These are phyloP conservation scores for Philotrypesis tridentata DNA, from an alignment of 1,140 invertebrate genomes.

Conservation along the genomic window DNA sequence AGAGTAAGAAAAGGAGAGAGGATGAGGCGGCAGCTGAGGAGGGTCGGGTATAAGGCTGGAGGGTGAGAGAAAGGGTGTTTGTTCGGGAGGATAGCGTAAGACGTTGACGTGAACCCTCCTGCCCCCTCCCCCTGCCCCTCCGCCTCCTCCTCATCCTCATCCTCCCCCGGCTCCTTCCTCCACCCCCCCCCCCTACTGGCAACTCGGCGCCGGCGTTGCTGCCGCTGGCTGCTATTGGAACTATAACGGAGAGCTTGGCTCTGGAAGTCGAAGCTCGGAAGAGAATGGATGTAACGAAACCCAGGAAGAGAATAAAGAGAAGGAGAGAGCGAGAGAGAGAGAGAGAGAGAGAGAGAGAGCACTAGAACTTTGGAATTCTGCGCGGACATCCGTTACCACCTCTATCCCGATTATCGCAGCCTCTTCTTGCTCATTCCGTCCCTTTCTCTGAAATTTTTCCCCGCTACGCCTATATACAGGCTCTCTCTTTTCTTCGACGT, in stretches of 20 bases:
- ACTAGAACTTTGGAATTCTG: background rate
- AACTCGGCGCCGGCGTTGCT: conserved; percentile 47
- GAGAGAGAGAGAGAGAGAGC: conserved; percentile 63
- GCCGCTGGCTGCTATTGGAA: conserved; percentile 61
- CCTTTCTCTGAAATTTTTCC: background rate
- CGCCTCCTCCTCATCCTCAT: conserved; percentile 56
- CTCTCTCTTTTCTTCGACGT: background rate
- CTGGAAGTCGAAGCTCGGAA: conserved; percentile 51
- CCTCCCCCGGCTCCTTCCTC: conserved; percentile 55
- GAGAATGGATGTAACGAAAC: conserved; percentile 62
- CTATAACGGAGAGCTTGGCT: conserved; percentile 39
- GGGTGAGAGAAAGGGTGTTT: conserved; percentile 65
- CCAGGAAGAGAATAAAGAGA: conserved; percentile 65
- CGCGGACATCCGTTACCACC: background rate
- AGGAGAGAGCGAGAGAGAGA: conserved; percentile 58
- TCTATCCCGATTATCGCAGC: background rate
- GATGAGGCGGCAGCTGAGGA: conserved; percentile 33
- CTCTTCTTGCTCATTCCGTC: background rate
- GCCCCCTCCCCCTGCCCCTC: conserved; percentile 56
- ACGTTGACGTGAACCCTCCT: conserved; percentile 72
- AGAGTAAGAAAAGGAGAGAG: conserved; percentile 40
- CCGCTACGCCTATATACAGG: background rate
- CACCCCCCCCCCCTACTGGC: conserved; percentile 58
- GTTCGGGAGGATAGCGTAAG: conserved; percentile 73
- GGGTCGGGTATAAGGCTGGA: conserved; percentile 45